Conservation (phyloP, 2,888 invertebrate genomes). For the Griposia aprilina region DNA sequence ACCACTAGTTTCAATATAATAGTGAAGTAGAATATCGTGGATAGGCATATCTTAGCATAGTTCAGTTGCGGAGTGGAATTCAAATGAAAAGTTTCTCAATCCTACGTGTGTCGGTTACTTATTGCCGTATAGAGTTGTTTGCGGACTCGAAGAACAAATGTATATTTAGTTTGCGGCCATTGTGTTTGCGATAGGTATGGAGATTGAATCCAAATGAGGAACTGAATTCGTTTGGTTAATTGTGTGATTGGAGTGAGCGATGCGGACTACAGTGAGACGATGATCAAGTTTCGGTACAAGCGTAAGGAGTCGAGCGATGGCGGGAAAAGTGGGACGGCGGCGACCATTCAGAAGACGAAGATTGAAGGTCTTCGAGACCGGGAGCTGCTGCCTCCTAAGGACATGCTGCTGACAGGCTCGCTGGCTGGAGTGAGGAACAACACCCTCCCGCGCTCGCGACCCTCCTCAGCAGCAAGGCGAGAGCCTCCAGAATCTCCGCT, state of each 20-base stretch:
- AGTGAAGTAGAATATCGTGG: constrained; percentile 60
- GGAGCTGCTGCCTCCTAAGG: constrained; percentile 87
- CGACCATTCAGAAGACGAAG: constrained; percentile 87
- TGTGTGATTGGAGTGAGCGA: constrained; percentile 74
- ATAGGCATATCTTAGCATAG: constrained; percentile 77
- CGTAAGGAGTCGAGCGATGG: constrained; percentile 90
- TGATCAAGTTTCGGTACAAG: constrained; percentile 93
- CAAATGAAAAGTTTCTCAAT: constrained; percentile 81
- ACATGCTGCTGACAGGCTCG: constrained; percentile 83
- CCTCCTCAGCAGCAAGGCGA: constrained; percentile 78
- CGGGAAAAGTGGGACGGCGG: constrained; percentile 80
- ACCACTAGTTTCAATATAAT: constrained; percentile 49
- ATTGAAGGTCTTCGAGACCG: constrained; percentile 85
- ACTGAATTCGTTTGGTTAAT: constrained; percentile 70
- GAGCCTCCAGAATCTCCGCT: constrained; percentile 78
- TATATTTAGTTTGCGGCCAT: constrained; percentile 84
- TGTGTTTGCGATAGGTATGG: constrained; percentile 79
- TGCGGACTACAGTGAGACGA: constrained; percentile 84
- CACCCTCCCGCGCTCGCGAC: constrained; percentile 85
- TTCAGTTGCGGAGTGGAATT: constrained; percentile 75
- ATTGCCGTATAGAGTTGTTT: constrained; percentile 83
- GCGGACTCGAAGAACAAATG: constrained; percentile 77
- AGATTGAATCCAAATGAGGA: constrained; percentile 78
- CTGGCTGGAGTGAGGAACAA: constrained; percentile 86
- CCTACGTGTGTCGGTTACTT: constrained; percentile 86